Evolutionary conservation across 2,888 invertebrate species (phyloP).

Genomic region (Loripinus fragilis): DNA sequence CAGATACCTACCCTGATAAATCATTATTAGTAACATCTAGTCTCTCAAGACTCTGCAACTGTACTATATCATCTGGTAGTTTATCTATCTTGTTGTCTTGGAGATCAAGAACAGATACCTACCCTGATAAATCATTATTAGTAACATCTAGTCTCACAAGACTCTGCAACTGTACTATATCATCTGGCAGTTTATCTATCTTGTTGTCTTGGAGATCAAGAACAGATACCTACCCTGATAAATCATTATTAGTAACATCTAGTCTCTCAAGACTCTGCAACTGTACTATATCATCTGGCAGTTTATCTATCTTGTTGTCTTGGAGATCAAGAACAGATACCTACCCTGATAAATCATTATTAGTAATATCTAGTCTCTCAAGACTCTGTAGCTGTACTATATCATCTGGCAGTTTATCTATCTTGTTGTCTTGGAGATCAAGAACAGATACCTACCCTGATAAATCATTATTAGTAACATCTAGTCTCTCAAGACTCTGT

Average conservation of each 20-base stretch:
- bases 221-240: constrained; percentile 85
- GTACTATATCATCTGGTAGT: constrained; percentile 91
- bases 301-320: constrained; percentile 72
- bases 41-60: constrained; percentile 90
- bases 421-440: too few relatives aligned
- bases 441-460: constrained; percentile 85
- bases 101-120: too few relatives aligned
- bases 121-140: constrained; percentile 89
- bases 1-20: constrained; percentile 85
- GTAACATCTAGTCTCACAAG: constrained; percentile 93
- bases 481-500: constrained; percentile 91
- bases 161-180: constrained; percentile 89
- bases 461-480: constrained; percentile 92
- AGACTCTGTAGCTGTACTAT: constrained; percentile 90
- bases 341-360: constrained; percentile 88
- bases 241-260: constrained; percentile 92
- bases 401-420: constrained; percentile 89
- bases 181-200: constrained; percentile 88
- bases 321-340: too few relatives aligned
- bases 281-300: constrained; percentile 92
- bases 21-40: constrained; percentile 94
- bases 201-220: too few relatives aligned
- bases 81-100: constrained; percentile 69
- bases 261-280: constrained; percentile 91
- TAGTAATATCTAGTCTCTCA: constrained; percentile 92